These are phyloP conservation scores for Liparis tanakae DNA, from an alignment of 2,797 vertebrate species.

Conservation along the genomic window DNA sequence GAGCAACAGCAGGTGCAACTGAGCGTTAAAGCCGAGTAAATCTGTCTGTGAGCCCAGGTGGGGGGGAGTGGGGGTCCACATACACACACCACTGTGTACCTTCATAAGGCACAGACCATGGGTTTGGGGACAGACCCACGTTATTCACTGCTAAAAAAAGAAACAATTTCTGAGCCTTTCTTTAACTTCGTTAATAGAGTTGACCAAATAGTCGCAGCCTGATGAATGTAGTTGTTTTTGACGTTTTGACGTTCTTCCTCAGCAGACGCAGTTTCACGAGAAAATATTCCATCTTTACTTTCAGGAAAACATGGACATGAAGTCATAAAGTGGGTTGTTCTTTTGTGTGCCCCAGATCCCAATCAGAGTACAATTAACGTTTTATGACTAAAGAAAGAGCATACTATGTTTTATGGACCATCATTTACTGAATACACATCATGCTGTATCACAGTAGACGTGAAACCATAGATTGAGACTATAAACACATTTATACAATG, in stretches of 20 bases:
- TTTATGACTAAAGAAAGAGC: too few species aligned
- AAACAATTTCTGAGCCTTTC: neutral
- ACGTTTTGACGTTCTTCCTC: neutral
- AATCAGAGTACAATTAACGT: too few species aligned
- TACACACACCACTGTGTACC: neutral
- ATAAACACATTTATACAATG: neutral
- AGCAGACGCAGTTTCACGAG: neutral
- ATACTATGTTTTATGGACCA: neutral
- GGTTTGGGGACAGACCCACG: neutral
- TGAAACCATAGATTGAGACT: neutral
- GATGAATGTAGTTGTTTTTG: too few species aligned
- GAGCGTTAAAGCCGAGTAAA: slow-evolving; percentile 52
- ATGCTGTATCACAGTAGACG: neutral
- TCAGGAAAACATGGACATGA: neutral
- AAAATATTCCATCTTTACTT: neutral
- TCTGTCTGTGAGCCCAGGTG: slow-evolving; percentile 35
- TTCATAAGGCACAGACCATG: neutral
- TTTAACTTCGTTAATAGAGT: neutral
- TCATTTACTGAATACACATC: too few species aligned
- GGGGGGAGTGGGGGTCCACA: fast-evolving
- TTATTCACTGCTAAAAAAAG: neutral
- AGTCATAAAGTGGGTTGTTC: neutral
- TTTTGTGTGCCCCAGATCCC: neutral
- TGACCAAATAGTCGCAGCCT: neutral
- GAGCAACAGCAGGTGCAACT: slow-evolving; percentile 29